A percentile compares a stretch with the other conserved stretches of the same genome.
Conservation (phyloP, 2,113 vertebrate genomes). For the Nannobrachium achirus region DNA sequence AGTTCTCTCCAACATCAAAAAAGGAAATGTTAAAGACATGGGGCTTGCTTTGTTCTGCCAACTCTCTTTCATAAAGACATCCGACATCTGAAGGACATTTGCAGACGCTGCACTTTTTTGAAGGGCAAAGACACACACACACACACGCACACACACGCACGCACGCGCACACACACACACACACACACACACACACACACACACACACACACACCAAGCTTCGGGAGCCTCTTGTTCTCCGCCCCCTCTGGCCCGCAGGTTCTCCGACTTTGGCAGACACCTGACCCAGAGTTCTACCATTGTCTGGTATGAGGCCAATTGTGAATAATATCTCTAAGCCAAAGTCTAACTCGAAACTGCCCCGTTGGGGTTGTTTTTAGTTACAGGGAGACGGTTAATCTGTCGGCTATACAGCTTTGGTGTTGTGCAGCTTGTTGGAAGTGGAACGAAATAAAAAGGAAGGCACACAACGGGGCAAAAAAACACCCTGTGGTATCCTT, state of each 20-base stretch:
- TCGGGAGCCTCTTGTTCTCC: slow-evolving; percentile 4
- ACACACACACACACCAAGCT: background rate
- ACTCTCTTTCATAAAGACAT: too few relatives aligned
- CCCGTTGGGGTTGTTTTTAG: background rate
- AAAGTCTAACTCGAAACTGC: background rate
- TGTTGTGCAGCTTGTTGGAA: too few relatives aligned
- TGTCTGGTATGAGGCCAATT: background rate
- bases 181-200: too few relatives aligned
- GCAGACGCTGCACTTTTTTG: background rate
- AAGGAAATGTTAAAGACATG: slow-evolving; percentile 7
- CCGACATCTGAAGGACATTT: background rate
- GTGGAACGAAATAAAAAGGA: too few relatives aligned
- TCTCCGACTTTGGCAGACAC: background rate
- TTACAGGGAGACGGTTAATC: too few relatives aligned
- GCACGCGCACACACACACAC: too few relatives aligned
- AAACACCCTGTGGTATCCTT: too few relatives aligned
- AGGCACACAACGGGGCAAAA: too few relatives aligned
- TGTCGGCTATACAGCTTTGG: too few relatives aligned
- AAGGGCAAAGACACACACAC: too few relatives aligned
- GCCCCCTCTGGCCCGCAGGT: background rate
- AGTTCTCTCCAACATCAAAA: background rate
- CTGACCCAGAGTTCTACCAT: background rate
- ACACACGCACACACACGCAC: too few relatives aligned
- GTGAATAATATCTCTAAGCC: background rate
- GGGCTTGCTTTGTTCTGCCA: background rate